Base-by-base conservation (phyloP, 2,113 vertebrate species). In the Dipodomys stephensi region DNA sequence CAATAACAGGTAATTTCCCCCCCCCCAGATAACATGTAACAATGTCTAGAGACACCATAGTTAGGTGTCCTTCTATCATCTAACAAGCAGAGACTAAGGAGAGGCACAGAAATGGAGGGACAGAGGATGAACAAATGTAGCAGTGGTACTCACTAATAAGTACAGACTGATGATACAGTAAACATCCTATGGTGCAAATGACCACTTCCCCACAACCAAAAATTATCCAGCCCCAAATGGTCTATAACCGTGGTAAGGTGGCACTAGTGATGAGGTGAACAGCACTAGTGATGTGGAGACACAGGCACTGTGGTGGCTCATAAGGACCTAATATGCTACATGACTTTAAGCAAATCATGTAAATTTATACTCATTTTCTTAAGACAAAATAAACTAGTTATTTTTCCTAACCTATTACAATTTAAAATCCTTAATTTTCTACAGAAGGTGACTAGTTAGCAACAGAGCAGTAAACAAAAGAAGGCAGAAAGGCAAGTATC, bases 391-490 rank as follows among this genome's bases (percentile, higher is more conserved):
- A 68, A 94, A 84, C 8, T 27, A 65, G 53, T 12, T 78, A 16
- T 67, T 35, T 83, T 79, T 92, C 73, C 78, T 68, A 89, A 32
- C 64, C 49, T 83, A 16, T 39, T 91, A 44, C 16, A 49, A 53
- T 92, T 60, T 74, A 83, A 92, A 92, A 27, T 87, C 12, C 49
- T 84, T 79, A 57, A 81, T 79, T 96, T 88, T 92, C 74, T 85
- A 6, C 72, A 39, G 77, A 39, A 78, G 74, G 35, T 77, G 84
- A 6, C 44, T 39, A 30, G 73, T 90, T 92, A 73, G 90, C 90
- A 90, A 91, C 71, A 88, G 88, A 60, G 20, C 15, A 78, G 16
- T 57, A 95, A 91, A 81, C 25, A 19, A 53, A 67, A 69, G 39
- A 65, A 71, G 16, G 57, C 19, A 65, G n/a, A 83, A 89, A 11